Evolutionary conservation across 2,797 vertebrate genomes (phyloP), one percentile per base, ranked within the genome.

Genomic region (Falco naumanni): DNA sequence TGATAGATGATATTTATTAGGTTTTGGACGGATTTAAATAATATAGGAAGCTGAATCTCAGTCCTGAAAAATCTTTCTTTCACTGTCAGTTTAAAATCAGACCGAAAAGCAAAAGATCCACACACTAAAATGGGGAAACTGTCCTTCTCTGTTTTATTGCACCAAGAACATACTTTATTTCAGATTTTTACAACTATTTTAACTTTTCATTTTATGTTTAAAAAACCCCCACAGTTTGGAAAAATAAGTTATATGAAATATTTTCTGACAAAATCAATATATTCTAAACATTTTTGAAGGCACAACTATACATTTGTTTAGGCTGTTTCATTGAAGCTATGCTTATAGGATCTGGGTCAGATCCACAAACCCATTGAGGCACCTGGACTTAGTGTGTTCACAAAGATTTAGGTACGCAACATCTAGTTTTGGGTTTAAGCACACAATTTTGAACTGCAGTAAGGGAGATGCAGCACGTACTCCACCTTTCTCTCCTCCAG

Each of bases 381-480:
- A 29, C 31, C 3, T 39, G 43, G 13, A 13, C n/a, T 56, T 28
- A 18, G 47, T 20, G 61, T 1, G 0, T n/a, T 57, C 72, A 48
- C 45, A n/a, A 20, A 59, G 50, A n/a, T 13, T 31, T 22, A 9
- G 37, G 33, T 47, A 47, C 0, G 0, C 10, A 21, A 17, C 33
- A 18, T n/a, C 25, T 34, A 75, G 26, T 13, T 61, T 43, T n/a
- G 26, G 9, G 26, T 75, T n/a, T 3, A 26, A 79, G 50, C 43
- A 45, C 9, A 4, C 7, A 22, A 53, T 61, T 39, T 31, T 37
- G 17, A 64, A 45, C 48, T 16, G 39, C 5, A 21, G 8, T 12
- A 37, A 69, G 16, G 29, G 6, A 50, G n/a, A 13, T n/a, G 22
- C 31, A 87, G 45, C 13, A 33, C 0, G 0, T 20, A 8, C 11